Evolutionary conservation across 2,113 vertebrate genomes (phyloP).

Genomic region (Leptobrachium leishanense): DNA sequence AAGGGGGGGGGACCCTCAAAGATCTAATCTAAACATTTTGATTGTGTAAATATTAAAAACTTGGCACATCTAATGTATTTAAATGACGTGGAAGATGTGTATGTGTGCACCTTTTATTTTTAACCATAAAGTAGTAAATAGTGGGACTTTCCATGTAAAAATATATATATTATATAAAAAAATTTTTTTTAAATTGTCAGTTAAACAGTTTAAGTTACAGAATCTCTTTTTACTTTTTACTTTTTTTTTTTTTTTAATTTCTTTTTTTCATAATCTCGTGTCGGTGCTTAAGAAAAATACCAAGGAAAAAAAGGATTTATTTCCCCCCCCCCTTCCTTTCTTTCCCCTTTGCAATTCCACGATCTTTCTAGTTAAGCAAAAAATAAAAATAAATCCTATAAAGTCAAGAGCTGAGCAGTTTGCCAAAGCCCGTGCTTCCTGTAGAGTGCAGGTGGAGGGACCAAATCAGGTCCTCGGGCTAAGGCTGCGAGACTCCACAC

Average conservation of each 20-base stretch:
- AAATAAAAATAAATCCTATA: conserved; percentile 62
- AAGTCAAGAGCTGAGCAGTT: conserved; percentile 60
- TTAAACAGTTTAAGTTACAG: conserved; percentile 30
- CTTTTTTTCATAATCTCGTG: not conserved
- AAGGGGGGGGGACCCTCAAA: conserved; percentile 56
- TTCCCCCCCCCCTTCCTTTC: conserved; percentile 1
- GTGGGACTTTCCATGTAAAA: not conserved
- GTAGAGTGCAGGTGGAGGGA: conserved; percentile 76
- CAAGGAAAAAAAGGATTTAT: not conserved
- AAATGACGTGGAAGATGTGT: not conserved
- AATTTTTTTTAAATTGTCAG: conserved; percentile 16
- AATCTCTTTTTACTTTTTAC: conserved; percentile 47
- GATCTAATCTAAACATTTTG: conserved; percentile 59
- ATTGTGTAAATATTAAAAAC: conserved; percentile 52
- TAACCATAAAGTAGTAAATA: no score
- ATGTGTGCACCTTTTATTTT: no score
- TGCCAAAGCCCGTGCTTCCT: conserved; percentile 72
- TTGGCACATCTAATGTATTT: conserved; percentile 22
- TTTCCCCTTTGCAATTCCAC: conserved; percentile 61
- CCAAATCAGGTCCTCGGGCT: conserved; percentile 63
- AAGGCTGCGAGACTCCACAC: conserved; percentile 51
- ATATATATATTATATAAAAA: conserved; percentile 9
- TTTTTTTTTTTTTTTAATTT: conserved; percentile 46
- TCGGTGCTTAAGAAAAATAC: not conserved
- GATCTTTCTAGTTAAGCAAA: conserved; percentile 47